Base-by-base conservation (phyloP, 2,113 vertebrate species). In the Myiagra hebetior region DNA sequence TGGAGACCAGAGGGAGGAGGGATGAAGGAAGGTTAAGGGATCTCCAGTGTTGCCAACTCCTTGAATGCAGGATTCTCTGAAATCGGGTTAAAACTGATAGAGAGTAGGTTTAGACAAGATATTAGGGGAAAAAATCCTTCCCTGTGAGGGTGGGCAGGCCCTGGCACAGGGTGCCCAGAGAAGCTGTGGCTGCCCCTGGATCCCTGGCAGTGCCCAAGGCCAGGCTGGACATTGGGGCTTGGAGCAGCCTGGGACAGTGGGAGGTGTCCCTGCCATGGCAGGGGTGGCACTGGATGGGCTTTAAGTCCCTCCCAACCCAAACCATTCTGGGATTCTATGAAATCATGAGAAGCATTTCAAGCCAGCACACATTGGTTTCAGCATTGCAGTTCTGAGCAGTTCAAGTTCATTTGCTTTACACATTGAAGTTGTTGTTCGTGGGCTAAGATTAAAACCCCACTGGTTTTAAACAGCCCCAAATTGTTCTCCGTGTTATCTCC, bases 201-300 rank as follows among this genome's bases (percentile, higher is more conserved):
- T 53, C 62, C 53, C 55, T 76, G 63, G 26, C 0, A 75, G 17
- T 83, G 70, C 0, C 70, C 70, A 26, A 47, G 62, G 7, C 3
- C 39, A 67, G 69, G 39, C 0, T 53, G 84, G 63, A 68, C 2
- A 46, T 11, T 47, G 13, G 46, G 20, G 55, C 4, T n/a, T 2
- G 50, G 67, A 28, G 11, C 52, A 30, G 1, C 27, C 46, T 59
- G 60, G 77, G 46, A n/a, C 6, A 35, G n/a, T 26, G 78, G n/a
- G 0, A 62, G 11, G 30, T 47, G 78, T 41, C 46, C 69, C 39
- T 75, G 69, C 46, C 53, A 15, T 11, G 44, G 23, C 26, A 13
- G 59, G n/a, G 5, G 11, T 23, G 68, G 44, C 0, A 24, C 1
- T 5, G 44, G 62, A 1, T 41, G 46, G 0, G 6, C 0, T 60